Conservation (phyloP, 2,888 invertebrate genomes). For the Empis stercorea region DNA sequence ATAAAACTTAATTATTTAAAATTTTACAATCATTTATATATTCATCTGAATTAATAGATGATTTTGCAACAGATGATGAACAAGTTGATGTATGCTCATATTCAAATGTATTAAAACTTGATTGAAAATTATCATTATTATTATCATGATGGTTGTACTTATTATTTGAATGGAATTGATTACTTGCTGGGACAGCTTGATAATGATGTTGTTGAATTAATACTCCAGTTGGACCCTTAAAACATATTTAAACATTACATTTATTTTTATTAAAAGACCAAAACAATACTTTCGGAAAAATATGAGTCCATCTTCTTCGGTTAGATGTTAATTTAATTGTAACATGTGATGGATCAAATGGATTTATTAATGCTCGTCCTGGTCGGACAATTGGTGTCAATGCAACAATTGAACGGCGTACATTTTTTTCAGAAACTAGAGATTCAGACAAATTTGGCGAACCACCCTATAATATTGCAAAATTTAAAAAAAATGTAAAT, state of each 20-base stretch:
- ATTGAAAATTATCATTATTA: constrained; percentile 19
- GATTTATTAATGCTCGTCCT: constrained; percentile 83
- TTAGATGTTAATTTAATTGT: constrained; percentile 93
- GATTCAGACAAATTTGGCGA: constrained; percentile 31
- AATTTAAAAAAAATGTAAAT: neutral
- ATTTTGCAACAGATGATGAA: constrained; percentile 16
- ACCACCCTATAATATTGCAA: constrained; percentile 20
- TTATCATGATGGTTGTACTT: constrained; percentile 17
- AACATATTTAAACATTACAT: constrained; percentile 4
- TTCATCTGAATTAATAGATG: constrained; percentile 21
- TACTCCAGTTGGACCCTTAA: constrained; percentile 70
- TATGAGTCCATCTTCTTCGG: constrained; percentile 93
- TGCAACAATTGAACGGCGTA: constrained; percentile 29
- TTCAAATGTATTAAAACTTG: constrained; percentile 27
- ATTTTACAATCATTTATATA: constrained; percentile 21
- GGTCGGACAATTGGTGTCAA: constrained; percentile 49
- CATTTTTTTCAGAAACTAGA: constrained; percentile 31
- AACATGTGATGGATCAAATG: constrained; percentile 95
- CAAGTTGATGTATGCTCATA: constrained; percentile 30
- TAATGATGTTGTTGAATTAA: constrained; percentile 89
- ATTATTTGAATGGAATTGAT: constrained; percentile 17
- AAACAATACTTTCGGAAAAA: constrained; percentile 66
- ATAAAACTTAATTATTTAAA: neutral
- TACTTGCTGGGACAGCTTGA: constrained; percentile 63
- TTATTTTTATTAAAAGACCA: neutral